Evolutionary conservation across 2,113 vertebrate species (phyloP).

Genomic region (Chloroceryle aenea): DNA sequence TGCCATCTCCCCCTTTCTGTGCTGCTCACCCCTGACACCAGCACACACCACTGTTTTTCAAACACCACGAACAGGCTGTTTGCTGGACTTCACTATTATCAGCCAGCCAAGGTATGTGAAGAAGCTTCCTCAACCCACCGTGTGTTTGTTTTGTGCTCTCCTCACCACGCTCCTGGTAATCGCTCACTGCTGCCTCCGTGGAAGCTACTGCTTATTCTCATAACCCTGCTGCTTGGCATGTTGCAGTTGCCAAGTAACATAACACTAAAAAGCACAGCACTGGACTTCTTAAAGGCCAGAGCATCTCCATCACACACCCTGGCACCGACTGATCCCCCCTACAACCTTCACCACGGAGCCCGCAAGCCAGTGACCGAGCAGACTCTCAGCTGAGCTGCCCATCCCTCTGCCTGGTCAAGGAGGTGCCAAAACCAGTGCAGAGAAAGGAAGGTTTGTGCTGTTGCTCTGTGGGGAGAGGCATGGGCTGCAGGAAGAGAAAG

Average conservation of each 20-base stretch:
- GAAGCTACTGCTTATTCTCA: background rate
- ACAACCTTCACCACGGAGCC: background rate
- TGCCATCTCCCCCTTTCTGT: background rate
- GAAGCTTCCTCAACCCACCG: background rate
- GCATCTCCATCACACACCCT: background rate
- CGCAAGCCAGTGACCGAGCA: fast-evolving
- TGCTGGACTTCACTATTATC: background rate
- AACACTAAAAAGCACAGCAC: background rate
- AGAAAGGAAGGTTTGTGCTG: background rate
- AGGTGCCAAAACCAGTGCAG: background rate
- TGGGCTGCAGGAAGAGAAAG: background rate
- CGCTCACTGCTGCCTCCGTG: background rate
- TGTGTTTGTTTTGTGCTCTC: background rate
- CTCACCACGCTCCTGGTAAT: fast-evolving
- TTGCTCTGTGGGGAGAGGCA: background rate
- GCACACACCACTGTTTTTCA: background rate
- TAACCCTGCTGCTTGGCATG: background rate
- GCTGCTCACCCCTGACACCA: background rate
- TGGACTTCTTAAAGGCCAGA: background rate
- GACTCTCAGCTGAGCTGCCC: background rate
- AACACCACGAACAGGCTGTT: fast-evolving
- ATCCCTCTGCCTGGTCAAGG: background rate
- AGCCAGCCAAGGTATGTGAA: background rate
- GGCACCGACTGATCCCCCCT: background rate
- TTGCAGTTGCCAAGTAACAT: background rate